Percentiles rank a stretch among this genome's conserved stretches.
Evolutionary conservation across 2,113 vertebrate genomes (phyloP).

Genomic region (Ailurus styani): DNA sequence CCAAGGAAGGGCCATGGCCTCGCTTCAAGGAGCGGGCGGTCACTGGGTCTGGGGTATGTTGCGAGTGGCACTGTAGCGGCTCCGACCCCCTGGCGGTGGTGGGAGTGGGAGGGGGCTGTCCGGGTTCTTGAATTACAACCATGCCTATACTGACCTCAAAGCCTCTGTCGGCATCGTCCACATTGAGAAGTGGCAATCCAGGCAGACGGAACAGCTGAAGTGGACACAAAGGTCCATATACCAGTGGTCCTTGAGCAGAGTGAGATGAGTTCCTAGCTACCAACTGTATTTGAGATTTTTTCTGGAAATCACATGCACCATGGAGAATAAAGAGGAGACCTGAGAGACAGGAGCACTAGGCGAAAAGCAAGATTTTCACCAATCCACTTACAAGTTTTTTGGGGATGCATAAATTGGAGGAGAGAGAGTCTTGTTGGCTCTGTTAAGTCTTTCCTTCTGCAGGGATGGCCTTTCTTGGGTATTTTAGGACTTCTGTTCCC

Average conservation of each 20-base stretch:
- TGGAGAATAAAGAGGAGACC: neutral
- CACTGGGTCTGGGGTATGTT: fast-evolving
- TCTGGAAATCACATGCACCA: neutral
- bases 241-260: neutral
- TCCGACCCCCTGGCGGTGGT: fast-evolving
- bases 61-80: fast-evolving
- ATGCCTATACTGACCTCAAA: fast-evolving
- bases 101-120: neutral
- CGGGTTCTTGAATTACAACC: neutral
- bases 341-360: neutral
- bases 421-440: neutral
- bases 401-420: fast-evolving
- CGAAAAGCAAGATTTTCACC: too few species aligned
- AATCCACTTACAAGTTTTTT: fast-evolving
- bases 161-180: fast-evolving
- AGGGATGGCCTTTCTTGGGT: neutral
- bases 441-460: neutral
- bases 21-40: neutral
- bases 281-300: neutral
- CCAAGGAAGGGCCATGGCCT: neutral
- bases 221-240: neutral
- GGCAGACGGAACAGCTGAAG: neutral
- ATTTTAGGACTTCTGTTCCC: neutral
- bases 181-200: neutral
- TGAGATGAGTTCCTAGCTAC: neutral